These are phyloP conservation scores for Tetramorium bicarinatum DNA, from an alignment of 2,888 invertebrate genomes.

Conservation along the genomic window DNA sequence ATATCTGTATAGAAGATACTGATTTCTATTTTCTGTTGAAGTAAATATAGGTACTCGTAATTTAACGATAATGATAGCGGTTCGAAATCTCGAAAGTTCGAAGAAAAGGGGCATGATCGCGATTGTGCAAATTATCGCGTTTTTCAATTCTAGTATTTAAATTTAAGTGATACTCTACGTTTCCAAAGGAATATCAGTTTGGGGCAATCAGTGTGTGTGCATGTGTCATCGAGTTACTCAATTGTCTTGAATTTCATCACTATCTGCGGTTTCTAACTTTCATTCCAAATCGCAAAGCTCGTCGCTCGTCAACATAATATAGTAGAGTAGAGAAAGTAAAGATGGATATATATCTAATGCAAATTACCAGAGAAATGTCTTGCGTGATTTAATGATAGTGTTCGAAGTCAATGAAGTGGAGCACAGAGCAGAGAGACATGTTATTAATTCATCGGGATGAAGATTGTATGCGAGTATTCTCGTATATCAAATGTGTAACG, in stretches of 20 bases:
- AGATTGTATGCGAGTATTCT: conserved; percentile 31
- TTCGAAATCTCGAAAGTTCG: not conserved
- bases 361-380: conserved; percentile 30
- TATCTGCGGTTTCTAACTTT: conserved; percentile 10
- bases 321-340: conserved; percentile 5
- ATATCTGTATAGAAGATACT: not conserved
- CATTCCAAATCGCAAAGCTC: not conserved
- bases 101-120: not conserved
- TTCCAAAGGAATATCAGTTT: not conserved
- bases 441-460: conserved; percentile 47
- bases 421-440: conserved; percentile 9
- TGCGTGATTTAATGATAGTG: conserved; percentile 46
- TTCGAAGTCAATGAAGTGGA: conserved; percentile 44
- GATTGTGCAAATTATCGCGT: not conserved
- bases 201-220: too few species aligned
- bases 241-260: conserved; percentile 11
- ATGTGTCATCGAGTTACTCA: not conserved
- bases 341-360: conserved; percentile 17
- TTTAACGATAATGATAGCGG: not conserved
- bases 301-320: not conserved
- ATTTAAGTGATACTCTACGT: not conserved
- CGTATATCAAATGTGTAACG: conserved; percentile 31
- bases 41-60: not conserved
- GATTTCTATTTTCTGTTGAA: not conserved
- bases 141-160: conserved; percentile 9